Conservation (phyloP, 2,113 vertebrate species). For the Sitta europaea region DNA sequence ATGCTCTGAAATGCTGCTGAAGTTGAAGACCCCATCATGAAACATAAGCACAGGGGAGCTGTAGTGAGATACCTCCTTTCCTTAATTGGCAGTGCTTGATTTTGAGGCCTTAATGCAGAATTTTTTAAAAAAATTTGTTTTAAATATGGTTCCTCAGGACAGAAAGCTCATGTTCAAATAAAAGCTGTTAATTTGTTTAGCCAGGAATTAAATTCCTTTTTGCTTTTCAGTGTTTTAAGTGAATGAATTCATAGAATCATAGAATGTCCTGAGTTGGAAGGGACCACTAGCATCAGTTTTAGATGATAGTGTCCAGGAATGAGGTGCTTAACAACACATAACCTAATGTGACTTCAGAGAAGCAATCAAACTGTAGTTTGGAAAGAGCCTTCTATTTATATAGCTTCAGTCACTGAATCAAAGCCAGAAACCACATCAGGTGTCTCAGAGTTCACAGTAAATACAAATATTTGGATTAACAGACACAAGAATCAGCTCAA, state of each 20-base stretch:
- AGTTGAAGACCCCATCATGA: background rate
- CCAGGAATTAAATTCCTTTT: background rate
- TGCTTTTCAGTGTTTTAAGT: background rate
- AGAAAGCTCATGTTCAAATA: background rate
- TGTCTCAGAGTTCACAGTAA: background rate
- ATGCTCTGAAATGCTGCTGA: background rate
- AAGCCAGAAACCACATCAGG: background rate
- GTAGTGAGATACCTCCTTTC: background rate
- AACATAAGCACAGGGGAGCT: background rate
- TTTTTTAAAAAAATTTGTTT: background rate
- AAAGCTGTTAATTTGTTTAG: background rate
- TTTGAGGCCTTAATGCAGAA: background rate
- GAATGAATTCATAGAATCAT: background rate
- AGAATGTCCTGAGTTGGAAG: background rate
- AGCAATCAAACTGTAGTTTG: background rate
- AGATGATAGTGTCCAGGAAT: background rate
- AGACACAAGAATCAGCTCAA: background rate
- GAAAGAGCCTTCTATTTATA: background rate
- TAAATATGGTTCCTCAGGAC: background rate
- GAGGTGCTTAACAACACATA: background rate
- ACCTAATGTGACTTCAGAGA: background rate
- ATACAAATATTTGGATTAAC: background rate
- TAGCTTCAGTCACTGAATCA: background rate
- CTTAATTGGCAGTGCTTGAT: background rate
- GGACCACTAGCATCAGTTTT: background rate